Conservation (phyloP, 1,140 invertebrate species). For the Saccostrea echinata region DNA sequence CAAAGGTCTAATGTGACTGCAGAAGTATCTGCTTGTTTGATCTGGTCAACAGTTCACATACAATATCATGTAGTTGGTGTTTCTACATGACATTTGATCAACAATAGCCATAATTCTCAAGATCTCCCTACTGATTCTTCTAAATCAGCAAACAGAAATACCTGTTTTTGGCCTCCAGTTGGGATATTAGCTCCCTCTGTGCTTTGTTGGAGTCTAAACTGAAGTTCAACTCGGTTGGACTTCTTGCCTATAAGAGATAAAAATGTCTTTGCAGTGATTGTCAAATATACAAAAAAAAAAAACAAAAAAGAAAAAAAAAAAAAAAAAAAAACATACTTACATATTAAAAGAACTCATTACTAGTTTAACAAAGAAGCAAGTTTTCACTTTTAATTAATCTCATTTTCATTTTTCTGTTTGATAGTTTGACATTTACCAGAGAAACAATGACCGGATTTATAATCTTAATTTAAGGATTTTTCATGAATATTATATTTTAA, state of each 20-base stretch:
- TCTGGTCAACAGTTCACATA: neutral
- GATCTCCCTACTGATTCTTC: neutral
- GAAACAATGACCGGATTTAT: too few species aligned
- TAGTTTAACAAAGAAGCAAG: too few species aligned
- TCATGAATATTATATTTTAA: too few species aligned
- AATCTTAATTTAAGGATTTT: too few species aligned
- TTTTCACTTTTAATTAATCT: too few species aligned
- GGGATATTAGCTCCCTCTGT: slow-evolving; percentile 94
- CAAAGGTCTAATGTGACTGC: neutral
- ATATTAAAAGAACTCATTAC: too few species aligned
- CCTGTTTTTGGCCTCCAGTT: slow-evolving; percentile 97
- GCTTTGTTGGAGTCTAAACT: slow-evolving; percentile 90
- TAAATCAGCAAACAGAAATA: slow-evolving; percentile 59
- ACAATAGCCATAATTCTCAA: neutral
- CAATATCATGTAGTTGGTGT: neutral
- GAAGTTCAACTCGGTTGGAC: slow-evolving; percentile 88
- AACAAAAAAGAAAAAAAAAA: too few species aligned
- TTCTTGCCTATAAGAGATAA: slow-evolving; percentile 80
- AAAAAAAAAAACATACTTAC: too few species aligned
- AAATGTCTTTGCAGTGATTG: too few species aligned
- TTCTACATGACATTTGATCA: neutral
- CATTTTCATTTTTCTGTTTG: too few species aligned
- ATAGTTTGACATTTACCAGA: too few species aligned
- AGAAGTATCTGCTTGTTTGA: neutral
- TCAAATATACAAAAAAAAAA: too few species aligned